These are phyloP conservation scores for Mamestra configurata DNA, from an alignment of 1,140 invertebrate species.

Conservation along the genomic window DNA sequence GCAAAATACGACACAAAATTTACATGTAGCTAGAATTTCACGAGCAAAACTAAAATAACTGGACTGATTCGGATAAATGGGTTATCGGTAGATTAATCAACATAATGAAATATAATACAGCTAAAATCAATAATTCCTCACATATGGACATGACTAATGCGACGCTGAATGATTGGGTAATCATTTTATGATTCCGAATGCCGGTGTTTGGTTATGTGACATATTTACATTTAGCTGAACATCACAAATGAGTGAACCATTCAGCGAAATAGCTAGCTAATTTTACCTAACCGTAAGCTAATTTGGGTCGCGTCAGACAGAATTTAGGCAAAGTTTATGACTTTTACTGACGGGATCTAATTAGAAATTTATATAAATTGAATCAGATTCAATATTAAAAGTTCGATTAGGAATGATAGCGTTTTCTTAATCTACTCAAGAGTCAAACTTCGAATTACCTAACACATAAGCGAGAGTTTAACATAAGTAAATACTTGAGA, in stretches of 20 bases:
- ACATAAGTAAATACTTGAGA: conserved; percentile 13
- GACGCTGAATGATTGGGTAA: conserved; percentile 32
- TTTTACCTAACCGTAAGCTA: not conserved
- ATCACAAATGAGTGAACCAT: too few species aligned
- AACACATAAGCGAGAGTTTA: not conserved
- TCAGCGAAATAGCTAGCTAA: too few species aligned
- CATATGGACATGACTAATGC: conserved; percentile 8
- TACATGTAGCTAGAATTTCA: not conserved
- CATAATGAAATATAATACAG: conserved; percentile 7
- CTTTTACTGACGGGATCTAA: not conserved
- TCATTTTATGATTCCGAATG: conserved; percentile 10
- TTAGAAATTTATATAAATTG: conserved; percentile 7
- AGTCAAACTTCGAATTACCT: not conserved
- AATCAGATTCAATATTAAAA: not conserved
- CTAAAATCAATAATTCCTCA: conserved; percentile 27
- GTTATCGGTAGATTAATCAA: not conserved
- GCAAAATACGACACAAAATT: not conserved
- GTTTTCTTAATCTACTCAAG: not conserved
- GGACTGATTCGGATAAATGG: not conserved
- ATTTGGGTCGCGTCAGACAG: not conserved
- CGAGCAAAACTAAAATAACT: not conserved
- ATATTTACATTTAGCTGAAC: not conserved
- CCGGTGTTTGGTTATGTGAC: not conserved
- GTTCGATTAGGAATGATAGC: not conserved
- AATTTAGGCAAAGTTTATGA: not conserved